Evolutionary conservation across 2,888 invertebrate species (phyloP), one percentile per base, ranked within the genome.

Genomic region (Dyspetes luteomarginatus): DNA sequence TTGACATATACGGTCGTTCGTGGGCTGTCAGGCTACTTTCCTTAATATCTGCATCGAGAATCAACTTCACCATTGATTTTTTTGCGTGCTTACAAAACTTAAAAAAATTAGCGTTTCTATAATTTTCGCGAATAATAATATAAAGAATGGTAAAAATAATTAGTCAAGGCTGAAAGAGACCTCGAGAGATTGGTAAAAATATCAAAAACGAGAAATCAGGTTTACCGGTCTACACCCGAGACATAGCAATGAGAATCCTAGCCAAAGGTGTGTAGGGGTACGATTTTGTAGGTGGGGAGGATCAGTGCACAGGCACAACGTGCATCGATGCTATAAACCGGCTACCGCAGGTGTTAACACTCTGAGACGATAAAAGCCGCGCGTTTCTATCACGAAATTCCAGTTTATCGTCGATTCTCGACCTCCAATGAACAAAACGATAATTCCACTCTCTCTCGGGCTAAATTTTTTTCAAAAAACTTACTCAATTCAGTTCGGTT

Each of bases 381-480:
- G 78, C 78, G 73, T 82, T 82, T 43, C 77, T 82, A 36, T 24
- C 73, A 81, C 77, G 56, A 72, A 77, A 79, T 76, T 79, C 86
- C 86, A 88, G 88, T 88, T 85, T 82, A 78, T 73, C 79, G 77
- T 82, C 50, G 67, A 60, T 72, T 68, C 56, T 72, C 72, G 68
- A 71, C 58, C 22, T 43, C 96, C 52, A 94, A 98, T 60, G 98
- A 98, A 90, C 65, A 26, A 36, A 28, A 24, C 28, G 36, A 58
- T 26, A 52, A 24, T 15, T 17, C 19, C 41, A 3, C 48, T 1
- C 58, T 17, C 30, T 24, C 5, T 24, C 4, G 22, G n/a, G 24
- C 24, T 26, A n/a, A 62, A 19, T 24, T 43, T 62, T 41, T 26
- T 41, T 26, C n/a, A 19, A 17, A 1, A 36, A 5, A 48, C 30